Evolutionary conservation across 1,140 invertebrate genomes (phyloP), one percentile per base, ranked within the genome.

Genomic region (Euwallacea similis): DNA sequence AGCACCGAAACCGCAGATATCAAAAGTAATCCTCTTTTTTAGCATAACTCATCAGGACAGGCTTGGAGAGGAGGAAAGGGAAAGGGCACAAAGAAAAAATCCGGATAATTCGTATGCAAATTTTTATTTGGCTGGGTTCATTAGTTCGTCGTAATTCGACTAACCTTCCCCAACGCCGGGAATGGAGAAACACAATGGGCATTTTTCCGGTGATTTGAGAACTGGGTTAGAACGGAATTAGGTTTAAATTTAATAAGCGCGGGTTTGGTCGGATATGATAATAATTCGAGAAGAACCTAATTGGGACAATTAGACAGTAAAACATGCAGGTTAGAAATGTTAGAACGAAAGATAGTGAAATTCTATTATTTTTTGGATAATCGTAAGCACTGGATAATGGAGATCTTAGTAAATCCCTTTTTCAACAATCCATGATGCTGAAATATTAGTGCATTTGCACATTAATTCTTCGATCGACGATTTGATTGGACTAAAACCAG

Each of bases 61-160:
- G 46, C 13, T 50, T 50, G 13, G 46, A 13, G 13, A 50, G 9
- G 46, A 2, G 9, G 9, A 10, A 50, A 11, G 6, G 46, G 13
- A 50, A 11, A 11, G 9, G 46, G 46, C 9, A 50, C 46, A 10
- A 13, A 13, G 13, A 13, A 10, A 50, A 50, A 50, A 11, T 50
- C 46, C 9, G 13, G 46, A 13, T 11, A 50, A 50, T 50, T 50
- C 46, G 9, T 50, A 50, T 50, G 46, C 46, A 50, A 50, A 50
- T 50, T 50, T 50, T 50, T 50, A 50, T 13, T 50, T 50, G 46
- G 46, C 46, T 50, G 46, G 46, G 9, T 50, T 50, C 46, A 50
- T 50, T 50, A 50, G 46, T 10, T 50, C 46, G 9, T 50, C 46
- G 46, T 50, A 50, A 50, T 50, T 50, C 13, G 13, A 50, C 46